Conservation (phyloP, 37 sponge, comb jelly and placozoan species). For the Dysidea cf. avara region DNA sequence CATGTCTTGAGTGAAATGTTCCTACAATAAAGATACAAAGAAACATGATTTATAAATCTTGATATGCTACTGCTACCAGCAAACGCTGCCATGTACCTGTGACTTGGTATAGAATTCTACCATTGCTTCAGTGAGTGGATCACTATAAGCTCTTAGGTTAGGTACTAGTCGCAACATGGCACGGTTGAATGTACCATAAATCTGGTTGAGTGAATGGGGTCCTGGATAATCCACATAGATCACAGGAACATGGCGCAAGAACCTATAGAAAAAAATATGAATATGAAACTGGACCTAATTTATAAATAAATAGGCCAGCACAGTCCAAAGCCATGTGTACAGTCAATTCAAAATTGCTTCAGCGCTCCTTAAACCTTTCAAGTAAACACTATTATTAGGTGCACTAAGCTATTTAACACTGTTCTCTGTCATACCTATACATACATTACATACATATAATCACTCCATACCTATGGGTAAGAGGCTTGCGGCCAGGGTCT, state of each 20-base stretch:
- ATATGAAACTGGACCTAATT: neutral
- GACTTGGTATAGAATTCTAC: conserved; percentile 95
- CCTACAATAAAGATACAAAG: no score
- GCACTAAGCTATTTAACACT: neutral
- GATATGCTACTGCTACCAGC: no score
- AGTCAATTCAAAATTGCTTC: neutral
- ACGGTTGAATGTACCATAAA: conserved; percentile 98
- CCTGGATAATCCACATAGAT: conserved; percentile 99
- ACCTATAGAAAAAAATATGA: conserved; percentile 45
- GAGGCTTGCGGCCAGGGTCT: conserved; percentile 94
- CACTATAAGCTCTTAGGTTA: conserved; percentile 77
- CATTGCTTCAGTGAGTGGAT: conserved; percentile 98
- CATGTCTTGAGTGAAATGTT: conserved; percentile 96
- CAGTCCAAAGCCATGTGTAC: no score
- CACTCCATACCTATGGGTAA: conserved; percentile 82
- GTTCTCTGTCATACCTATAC: neutral
- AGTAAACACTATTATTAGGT: no score
- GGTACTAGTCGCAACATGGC: conserved; percentile 94
- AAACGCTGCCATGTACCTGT: conserved; percentile 68
- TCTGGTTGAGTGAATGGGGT: conserved; percentile 86
- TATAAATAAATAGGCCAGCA: no score
- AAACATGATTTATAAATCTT: no score
- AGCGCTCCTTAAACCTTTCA: no score
- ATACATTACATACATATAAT: no score
- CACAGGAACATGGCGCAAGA: conserved; percentile 96